Evolutionary conservation across 2,113 vertebrate species (phyloP), one percentile per base, ranked within the genome.

Genomic region (Passer domesticus): DNA sequence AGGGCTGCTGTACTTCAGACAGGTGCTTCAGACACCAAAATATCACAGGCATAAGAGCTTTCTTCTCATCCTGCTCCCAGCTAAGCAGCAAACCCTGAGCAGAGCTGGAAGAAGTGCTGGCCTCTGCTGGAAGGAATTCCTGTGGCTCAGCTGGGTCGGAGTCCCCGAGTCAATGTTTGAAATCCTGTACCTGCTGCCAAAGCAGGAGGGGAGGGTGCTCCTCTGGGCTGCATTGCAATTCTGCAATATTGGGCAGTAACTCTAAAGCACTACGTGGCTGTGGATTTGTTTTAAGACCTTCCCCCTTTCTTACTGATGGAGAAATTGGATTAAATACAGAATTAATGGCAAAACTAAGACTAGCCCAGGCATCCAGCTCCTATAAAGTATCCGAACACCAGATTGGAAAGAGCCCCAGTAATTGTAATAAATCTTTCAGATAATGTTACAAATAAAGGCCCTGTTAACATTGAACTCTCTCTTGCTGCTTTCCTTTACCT

Each of bases 81-180:
- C 59, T 58, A 3, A 73, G 79, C 50, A 59, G 49, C 5, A 31
- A 23, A 41, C 4, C 0, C 22, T 10, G 52, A 77, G 62, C 56
- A n/a, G 33, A 84, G 64, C 74, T 75, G 81, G 73, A 43, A 60
- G 72, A 86, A 62, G 44, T 27, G 87, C 68, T 95, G 83, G 87
- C 73, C 76, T 74, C 75, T 83, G 64, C 73, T 81, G 83, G 73
- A 70, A 83, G 80, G 52, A 87, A 56, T 74, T 53, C 68, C 41
- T 7, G 5, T 2, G 30, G 72, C 68, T 83, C 59, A 15, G 59
- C 55, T 25, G 72, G n/a, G 25, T 37, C 44, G 3, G 21, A 41
- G 50, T 9, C 37, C 22, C 27, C 1, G 10, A 50, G 35, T 7
- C 21, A 5, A 2, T 0, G 20, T 11, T 8, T 11, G 13, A 4